A percentile compares a stretch with the other conserved stretches of the same genome.
These are phyloP conservation scores for Daphoenositta chrysoptera DNA, from an alignment of 2,113 vertebrate species.

Conservation along the genomic window DNA sequence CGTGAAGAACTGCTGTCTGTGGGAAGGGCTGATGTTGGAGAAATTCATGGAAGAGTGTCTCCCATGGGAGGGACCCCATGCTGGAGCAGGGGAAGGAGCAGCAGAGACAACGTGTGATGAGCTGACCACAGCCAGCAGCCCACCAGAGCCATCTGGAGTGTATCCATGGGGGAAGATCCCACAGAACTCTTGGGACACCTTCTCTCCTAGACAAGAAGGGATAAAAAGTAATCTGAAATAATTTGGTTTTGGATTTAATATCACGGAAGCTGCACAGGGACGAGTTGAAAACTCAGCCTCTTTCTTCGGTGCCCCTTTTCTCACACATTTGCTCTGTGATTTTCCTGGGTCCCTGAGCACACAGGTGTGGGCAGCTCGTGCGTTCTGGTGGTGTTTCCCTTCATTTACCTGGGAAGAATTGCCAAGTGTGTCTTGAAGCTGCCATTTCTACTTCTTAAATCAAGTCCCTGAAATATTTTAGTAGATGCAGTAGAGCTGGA, in stretches of 20 bases:
- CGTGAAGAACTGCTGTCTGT: neutral
- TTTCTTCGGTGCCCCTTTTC: neutral
- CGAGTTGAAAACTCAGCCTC: neutral
- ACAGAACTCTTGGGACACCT: neutral
- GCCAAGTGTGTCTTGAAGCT: neutral
- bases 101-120: neutral
- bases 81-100: neutral
- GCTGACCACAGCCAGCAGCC: neutral
- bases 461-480: neutral
- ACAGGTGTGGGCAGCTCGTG: accelerated
- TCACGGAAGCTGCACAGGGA: accelerated
- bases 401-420: neutral
- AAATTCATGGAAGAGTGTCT: neutral
- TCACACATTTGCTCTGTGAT: neutral
- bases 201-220: neutral
- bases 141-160: neutral
- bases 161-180: neutral
- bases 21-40: neutral
- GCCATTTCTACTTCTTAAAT: neutral
- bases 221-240: neutral
- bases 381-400: accelerated
- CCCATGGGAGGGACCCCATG: accelerated
- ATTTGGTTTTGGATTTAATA: accelerated
- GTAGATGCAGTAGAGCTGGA: neutral
- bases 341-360: neutral